Evolutionary conservation across 2,113 vertebrate species (phyloP).

Genomic region (Xiphophorus maculatus): DNA sequence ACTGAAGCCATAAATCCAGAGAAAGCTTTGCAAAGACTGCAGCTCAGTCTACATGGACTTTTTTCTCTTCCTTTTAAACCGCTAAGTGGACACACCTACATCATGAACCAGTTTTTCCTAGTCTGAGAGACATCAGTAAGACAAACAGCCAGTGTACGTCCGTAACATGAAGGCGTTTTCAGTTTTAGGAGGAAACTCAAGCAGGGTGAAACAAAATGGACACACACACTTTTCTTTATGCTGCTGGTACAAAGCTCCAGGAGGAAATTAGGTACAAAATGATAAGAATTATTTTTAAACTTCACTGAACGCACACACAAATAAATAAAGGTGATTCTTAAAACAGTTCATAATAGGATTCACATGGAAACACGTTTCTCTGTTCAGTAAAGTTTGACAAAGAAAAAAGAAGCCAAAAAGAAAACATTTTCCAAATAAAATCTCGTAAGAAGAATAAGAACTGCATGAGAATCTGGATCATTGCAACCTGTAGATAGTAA

Average conservation of each 20-base stretch:
- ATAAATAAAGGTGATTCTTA: neutral
- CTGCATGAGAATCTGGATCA: neutral
- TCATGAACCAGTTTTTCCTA: conserved; percentile 77
- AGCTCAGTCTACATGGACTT: conserved; percentile 21
- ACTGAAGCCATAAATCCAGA: neutral
- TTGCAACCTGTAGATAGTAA: neutral
- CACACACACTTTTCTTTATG: neutral
- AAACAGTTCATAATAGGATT: neutral
- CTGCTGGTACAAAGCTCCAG: neutral
- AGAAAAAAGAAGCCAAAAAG: neutral
- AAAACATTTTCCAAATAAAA: too few species aligned
- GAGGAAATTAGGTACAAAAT: neutral
- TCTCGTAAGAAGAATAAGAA: neutral
- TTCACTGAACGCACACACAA: neutral
- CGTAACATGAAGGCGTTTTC: conserved; percentile 62
- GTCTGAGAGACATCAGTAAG: conserved; percentile 68
- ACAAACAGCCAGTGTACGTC: conserved; percentile 71
- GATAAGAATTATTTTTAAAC: neutral
- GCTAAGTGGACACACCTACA: conserved; percentile 67
- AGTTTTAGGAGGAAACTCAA: conserved; percentile 53
- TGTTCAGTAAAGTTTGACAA: neutral
- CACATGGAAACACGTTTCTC: neutral
- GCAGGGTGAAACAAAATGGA: conserved; percentile 36
- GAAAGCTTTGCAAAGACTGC: conserved; percentile 9
- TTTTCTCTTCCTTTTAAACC: conserved; percentile 39